Conservation (phyloP, 2,113 vertebrate genomes). For the Eulemur rufifrons region DNA sequence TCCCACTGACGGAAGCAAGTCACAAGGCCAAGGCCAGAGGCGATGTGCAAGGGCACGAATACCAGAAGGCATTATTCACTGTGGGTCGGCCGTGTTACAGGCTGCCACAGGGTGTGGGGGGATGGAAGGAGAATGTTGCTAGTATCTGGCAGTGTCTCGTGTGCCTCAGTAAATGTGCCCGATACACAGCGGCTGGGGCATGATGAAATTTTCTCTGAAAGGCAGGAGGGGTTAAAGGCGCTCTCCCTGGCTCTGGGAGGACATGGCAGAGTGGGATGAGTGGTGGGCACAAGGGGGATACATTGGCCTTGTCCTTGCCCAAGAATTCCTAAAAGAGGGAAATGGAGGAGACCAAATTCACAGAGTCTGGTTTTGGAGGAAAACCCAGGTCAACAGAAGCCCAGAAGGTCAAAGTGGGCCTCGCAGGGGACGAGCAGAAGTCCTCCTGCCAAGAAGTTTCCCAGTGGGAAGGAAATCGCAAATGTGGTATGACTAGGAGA, state of each 20-base stretch:
- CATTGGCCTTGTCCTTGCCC: background rate
- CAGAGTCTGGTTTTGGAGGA: background rate
- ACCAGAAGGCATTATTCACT: fast-evolving
- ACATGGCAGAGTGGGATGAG: background rate
- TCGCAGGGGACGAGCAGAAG: background rate
- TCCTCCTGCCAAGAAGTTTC: background rate
- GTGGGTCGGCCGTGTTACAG: background rate
- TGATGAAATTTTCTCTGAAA: background rate
- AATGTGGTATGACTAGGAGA: background rate
- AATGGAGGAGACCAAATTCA: background rate
- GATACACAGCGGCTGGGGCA: background rate
- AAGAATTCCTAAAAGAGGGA: background rate
- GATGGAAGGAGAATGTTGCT: too few relatives aligned
- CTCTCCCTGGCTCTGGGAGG: background rate
- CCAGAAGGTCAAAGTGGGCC: background rate
- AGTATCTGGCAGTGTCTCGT: background rate
- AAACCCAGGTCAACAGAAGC: background rate
- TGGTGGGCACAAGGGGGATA: too few relatives aligned
- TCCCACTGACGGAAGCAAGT: background rate
- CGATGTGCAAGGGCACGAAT: background rate
- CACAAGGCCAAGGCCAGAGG: background rate
- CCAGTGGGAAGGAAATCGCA: background rate
- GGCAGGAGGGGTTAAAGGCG: background rate
- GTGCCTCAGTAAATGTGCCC: background rate
- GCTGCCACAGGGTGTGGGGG: too few relatives aligned